Conservation (phyloP, 2,888 invertebrate genomes). For the Netelia inedita region DNA sequence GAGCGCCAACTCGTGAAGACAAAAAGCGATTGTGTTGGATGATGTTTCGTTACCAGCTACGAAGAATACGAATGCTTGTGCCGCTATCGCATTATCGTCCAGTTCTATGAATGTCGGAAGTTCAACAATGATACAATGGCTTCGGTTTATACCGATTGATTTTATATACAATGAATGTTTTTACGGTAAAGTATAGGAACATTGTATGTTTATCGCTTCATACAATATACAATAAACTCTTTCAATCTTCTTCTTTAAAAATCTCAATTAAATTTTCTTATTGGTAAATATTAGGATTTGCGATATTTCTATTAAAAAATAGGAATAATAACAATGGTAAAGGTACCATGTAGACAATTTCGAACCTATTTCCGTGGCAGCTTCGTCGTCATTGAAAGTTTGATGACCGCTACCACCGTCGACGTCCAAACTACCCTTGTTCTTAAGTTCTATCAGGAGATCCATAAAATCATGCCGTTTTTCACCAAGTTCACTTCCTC, state of each 20-base stretch:
- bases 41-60: conserved; percentile 83
- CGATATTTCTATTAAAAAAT: neutral
- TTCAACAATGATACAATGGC: conserved; percentile 19
- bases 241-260: too few species aligned
- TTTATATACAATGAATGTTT: too few species aligned
- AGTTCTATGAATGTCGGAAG: conserved; percentile 72
- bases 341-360: conserved; percentile 18
- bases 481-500: conserved; percentile 75
- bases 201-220: too few species aligned
- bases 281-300: too few species aligned
- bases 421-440: conserved; percentile 76
- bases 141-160: neutral
- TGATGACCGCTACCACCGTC: conserved; percentile 62
- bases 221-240: too few species aligned
- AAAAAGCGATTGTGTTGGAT: conserved; percentile 82
- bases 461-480: conserved; percentile 84
- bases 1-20: conserved; percentile 81
- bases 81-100: conserved; percentile 81
- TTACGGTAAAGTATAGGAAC: too few species aligned
- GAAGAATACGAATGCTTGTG: conserved; percentile 84
- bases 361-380: conserved; percentile 19
- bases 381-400: conserved; percentile 67
- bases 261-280: too few species aligned
- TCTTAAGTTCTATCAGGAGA: conserved; percentile 83
- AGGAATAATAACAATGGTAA: conserved; percentile 21